phyloP scores from a whole-genome alignment of 2,888 invertebrate species.

The Drosophila siamana region DNA sequence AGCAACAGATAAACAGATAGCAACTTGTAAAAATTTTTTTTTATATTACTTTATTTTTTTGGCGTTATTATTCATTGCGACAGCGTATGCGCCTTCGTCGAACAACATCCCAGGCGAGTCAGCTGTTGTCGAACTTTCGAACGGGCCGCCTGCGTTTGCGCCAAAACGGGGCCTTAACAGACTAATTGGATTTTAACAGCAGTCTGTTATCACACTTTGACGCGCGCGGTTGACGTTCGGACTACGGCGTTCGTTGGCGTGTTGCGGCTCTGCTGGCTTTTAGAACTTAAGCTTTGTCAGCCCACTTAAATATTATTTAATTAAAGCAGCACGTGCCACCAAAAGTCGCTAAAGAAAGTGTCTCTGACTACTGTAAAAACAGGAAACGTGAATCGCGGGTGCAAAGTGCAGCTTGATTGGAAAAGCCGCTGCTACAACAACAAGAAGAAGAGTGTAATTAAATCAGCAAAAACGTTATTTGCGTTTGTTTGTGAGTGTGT shows the following conservation, averaged over 20 bases:
- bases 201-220: constrained; percentile 51
- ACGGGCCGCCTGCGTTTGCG: constrained; percentile 45
- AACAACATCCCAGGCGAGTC: constrained; percentile 25
- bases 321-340: constrained; percentile 23
- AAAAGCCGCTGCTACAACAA: constrained; percentile 22
- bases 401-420: constrained; percentile 28
- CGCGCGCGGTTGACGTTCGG: constrained; percentile 56
- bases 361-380: constrained; percentile 6
- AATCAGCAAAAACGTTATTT: constrained; percentile 14
- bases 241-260: constrained; percentile 49
- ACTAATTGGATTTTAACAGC: constrained; percentile 37
- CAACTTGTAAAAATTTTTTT: too few relatives aligned
- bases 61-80: too few relatives aligned
- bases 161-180: constrained; percentile 37
- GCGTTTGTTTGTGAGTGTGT: constrained; percentile 12
- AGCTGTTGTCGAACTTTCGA: constrained; percentile 59
- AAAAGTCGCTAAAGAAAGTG: constrained; percentile 23
- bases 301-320: constrained; percentile 32
- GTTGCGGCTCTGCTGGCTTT: constrained; percentile 36
- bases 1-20: too few relatives aligned
- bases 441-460: constrained; percentile 24
- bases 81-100: constrained; percentile 30
- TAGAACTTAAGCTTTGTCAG: constrained; percentile 36
- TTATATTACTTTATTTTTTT: too few relatives aligned
- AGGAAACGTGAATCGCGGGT: neutral